Base-by-base conservation (phyloP, 2,888 invertebrate species). In the Gonocerus acuteangulatus region DNA sequence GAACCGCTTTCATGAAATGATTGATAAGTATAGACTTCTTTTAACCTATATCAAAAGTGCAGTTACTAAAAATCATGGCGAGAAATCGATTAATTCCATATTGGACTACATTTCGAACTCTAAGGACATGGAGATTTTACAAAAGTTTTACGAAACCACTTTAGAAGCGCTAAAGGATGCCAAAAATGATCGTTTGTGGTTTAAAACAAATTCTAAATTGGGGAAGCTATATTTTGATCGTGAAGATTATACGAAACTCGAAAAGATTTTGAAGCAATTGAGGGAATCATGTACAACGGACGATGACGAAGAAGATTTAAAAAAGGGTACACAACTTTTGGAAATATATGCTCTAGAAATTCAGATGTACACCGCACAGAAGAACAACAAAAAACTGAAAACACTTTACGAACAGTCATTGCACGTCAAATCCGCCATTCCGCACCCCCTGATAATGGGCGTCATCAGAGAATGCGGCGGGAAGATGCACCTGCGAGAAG, bases 301-400 rank as follows among this genome's bases (percentile, higher is more conserved):
- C 66, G 95, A 95, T 74, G 95, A 96, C 76, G 95, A 96, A 74
- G 76, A 95, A 65, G 52, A 62, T 18, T 18, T 51, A 1, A 95
- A 95, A 74, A 96, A 96, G 74, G 95, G 95, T 63, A 99, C 97
- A 0, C 97, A 99, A 72, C 78, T 99, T 47, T 78, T 99, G 59
- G 97, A 99, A 77, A 97, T 99, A 65, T 99, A 99, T 74, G 97
- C 97, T 0, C 77, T 99, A 66, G 97, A 99, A 80, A 99, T 99
- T 71, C 97, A 99, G 78, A 97, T 99, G 97, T 96, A 97, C 74
- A 99, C 97, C 0, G 95, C 94, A 62, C 97, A 97, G 79, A 99
- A 99, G 74, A 99, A 99, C 74, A 99, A 99, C 74, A 99, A 99
- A 75, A 95, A 96, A 74, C 75, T 96, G 34, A 94, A 94, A 77